These are phyloP conservation scores for Sesia bembeciformis DNA, from an alignment of 2,888 invertebrate genomes.

Conservation along the genomic window DNA sequence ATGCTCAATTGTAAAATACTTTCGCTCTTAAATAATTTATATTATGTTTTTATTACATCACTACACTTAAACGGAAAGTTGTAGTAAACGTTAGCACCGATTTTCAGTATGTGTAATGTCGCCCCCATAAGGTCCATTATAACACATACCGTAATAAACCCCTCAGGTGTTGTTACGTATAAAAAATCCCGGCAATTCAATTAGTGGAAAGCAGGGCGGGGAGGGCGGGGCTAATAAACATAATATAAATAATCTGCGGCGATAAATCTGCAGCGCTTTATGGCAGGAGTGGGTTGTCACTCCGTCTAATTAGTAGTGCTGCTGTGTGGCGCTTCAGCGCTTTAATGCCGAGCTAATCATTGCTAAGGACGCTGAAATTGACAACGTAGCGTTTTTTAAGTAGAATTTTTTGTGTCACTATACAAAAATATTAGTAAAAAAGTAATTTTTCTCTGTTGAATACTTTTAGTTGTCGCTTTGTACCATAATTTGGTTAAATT, in stretches of 20 bases:
- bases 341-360: neutral
- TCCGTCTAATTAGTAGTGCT: constrained; percentile 69
- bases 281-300: constrained; percentile 74
- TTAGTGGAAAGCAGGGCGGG: constrained; percentile 64
- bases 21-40: too few species aligned
- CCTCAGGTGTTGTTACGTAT: constrained; percentile 54
- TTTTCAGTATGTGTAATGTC: neutral
- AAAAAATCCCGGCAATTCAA: constrained; percentile 70
- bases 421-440: too few species aligned
- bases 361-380: neutral
- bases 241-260: constrained; percentile 73
- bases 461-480: too few species aligned
- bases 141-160: constrained; percentile 22
- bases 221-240: constrained; percentile 67
- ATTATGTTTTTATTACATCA: too few species aligned
- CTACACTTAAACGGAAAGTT: too few species aligned
- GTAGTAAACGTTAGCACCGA: too few species aligned
- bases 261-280: constrained; percentile 73
- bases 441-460: too few species aligned
- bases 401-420: too few species aligned
- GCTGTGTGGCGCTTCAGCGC: constrained; percentile 15
- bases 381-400: too few species aligned
- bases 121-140: constrained; percentile 11
- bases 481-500: too few species aligned
- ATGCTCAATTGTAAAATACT: too few species aligned